Conservation (phyloP, 2,888 invertebrate species). For the Nemurella pictetii region DNA sequence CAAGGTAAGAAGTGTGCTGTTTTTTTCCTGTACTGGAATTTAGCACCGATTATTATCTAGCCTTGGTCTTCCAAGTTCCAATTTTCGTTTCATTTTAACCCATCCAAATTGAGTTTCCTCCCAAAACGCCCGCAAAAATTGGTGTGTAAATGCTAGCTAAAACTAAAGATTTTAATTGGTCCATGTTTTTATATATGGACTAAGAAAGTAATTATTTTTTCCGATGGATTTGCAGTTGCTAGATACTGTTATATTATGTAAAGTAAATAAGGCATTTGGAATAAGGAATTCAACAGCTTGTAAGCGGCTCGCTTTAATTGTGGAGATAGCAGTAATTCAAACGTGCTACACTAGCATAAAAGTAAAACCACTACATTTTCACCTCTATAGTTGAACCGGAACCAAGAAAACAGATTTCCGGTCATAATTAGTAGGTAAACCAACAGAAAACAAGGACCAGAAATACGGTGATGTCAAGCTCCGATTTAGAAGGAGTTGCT, state of each 20-base stretch:
- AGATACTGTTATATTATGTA: not conserved
- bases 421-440: not conserved
- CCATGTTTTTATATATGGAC: too few species aligned
- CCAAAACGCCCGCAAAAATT: too few species aligned
- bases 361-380: not conserved
- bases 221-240: not conserved
- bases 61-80: too few species aligned
- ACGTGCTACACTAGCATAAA: not conserved
- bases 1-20: too few species aligned
- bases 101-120: too few species aligned
- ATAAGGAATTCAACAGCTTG: not conserved
- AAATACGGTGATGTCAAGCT: not conserved
- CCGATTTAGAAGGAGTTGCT: conserved; percentile 10
- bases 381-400: not conserved
- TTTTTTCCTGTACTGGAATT: too few species aligned
- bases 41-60: too few species aligned
- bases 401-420: conserved; percentile 14
- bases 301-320: not conserved
- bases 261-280: not conserved
- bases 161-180: too few species aligned
- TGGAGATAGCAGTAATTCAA: not conserved
- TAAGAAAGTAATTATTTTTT: too few species aligned
- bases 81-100: too few species aligned
- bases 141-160: too few species aligned
- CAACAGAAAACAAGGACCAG: not conserved